phyloP scores from a whole-genome alignment of 2,797 vertebrate species.

The Diplodus puntazzo region DNA sequence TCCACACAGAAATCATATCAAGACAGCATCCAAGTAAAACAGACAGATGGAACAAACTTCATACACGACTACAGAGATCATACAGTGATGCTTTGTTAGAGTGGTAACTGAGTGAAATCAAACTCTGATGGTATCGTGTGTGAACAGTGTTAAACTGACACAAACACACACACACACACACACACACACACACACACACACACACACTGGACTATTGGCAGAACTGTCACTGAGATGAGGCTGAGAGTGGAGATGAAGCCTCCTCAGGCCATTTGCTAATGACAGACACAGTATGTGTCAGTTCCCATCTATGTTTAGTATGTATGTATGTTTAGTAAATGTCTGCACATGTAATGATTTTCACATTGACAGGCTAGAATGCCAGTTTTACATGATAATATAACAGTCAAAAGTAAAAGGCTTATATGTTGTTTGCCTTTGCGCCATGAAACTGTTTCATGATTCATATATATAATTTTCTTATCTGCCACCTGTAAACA shows the following conservation, averaged over 20 bases:
- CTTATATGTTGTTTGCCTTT: no score
- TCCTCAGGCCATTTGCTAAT: constrained; percentile 42
- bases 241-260: constrained; percentile 37
- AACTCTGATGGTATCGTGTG: not conserved
- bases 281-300: not conserved
- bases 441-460: no score
- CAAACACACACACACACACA: not conserved
- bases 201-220: constrained; percentile 59
- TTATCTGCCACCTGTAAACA: no score
- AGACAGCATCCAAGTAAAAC: constrained; percentile 16
- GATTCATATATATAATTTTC: no score
- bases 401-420: no score
- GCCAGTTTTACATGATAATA: no score
- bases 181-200: not conserved
- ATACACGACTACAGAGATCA: not conserved
- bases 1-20: constrained; percentile 79
- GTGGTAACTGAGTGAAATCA: not conserved
- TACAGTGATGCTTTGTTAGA: not conserved
- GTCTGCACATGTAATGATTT: no score
- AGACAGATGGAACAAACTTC: not conserved
- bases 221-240: constrained; percentile 61
- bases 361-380: no score
- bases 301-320: not conserved
- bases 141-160: constrained; percentile 8
- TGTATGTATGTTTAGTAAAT: no score